phyloP scores from a whole-genome alignment of 2,797 vertebrate genomes.

The Lycodopsis pacificus region DNA sequence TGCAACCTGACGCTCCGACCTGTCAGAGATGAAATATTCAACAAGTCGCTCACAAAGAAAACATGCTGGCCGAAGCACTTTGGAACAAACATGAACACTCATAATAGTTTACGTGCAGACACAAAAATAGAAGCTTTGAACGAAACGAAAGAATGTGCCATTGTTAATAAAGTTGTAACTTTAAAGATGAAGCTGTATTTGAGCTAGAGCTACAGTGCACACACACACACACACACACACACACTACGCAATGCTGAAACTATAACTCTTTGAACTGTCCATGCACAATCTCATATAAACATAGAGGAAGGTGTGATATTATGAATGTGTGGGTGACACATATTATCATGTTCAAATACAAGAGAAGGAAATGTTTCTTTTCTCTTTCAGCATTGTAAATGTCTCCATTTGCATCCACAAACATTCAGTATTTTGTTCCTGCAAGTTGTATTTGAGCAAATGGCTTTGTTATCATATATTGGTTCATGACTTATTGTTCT shows the following conservation, averaged over 20 bases:
- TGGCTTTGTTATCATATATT: not conserved
- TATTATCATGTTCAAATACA: slow-evolving; percentile 56
- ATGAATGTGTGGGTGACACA: not conserved
- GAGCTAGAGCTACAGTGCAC: not conserved
- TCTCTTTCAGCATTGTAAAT: slow-evolving; percentile 40
- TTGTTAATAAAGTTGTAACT: not conserved
- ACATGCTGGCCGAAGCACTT: slow-evolving; percentile 1
- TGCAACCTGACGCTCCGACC: slow-evolving; percentile 62
- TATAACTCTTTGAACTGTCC: not conserved
- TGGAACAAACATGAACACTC: slow-evolving; percentile 11
- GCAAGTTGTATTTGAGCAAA: not conserved
- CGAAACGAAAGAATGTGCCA: not conserved
- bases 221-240: not conserved
- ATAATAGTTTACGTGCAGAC: not conserved
- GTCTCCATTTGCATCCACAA: slow-evolving; percentile 47
- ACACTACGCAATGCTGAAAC: not conserved
- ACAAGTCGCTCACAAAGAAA: slow-evolving; percentile 26
- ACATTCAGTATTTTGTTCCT: slow-evolving; percentile 13
- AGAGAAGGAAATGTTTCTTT: not conserved
- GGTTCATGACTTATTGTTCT: not conserved
- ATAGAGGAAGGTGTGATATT: not conserved
- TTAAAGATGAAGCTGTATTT: not conserved
- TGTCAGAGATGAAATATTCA: slow-evolving; percentile 77
- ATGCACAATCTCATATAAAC: slow-evolving; percentile 38
- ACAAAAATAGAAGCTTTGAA: not conserved